A percentile compares a stretch with the other conserved stretches of the same genome.
Conservation (phyloP, 53 echinoderm and acorn worm species). For the Arbacia lixula region DNA sequence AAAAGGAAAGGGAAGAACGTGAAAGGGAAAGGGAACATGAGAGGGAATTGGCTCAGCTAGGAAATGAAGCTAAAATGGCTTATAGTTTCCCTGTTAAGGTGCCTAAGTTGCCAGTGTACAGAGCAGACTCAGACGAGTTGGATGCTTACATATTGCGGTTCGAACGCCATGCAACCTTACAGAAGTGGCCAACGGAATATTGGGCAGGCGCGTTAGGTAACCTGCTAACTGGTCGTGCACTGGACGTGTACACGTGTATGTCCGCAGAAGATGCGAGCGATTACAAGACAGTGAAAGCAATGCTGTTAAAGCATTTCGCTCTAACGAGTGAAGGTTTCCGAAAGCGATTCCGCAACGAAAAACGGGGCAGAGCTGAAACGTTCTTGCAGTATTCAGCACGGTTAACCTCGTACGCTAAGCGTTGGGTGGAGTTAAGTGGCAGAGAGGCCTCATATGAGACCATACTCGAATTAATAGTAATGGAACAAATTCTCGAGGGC, state of each 20-base stretch:
- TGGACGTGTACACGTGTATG: slow-evolving; percentile 27
- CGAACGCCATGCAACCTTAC: slow-evolving; percentile 33
- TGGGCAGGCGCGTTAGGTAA: slow-evolving; percentile 40
- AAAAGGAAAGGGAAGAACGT: slow-evolving; percentile 26
- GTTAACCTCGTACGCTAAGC: no score
- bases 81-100: background rate
- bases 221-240: slow-evolving; percentile 11
- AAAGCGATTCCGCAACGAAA: no score
- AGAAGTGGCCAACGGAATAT: slow-evolving; percentile 25
- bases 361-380: no score
- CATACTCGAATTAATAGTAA: background rate
- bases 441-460: no score
- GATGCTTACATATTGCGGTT: slow-evolving; percentile 28
- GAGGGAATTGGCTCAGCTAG: slow-evolving; percentile 12
- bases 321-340: no score
- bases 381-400: no score
- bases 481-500: slow-evolving; percentile 3
- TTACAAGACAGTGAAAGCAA: no score
- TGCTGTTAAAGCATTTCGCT: no score
- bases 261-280: no score
- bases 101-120: slow-evolving; percentile 27
- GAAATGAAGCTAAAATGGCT: background rate
- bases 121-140: slow-evolving; percentile 33
- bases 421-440: no score
- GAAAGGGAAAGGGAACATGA: slow-evolving; percentile 47